Percentiles rank a stretch among this genome's conserved stretches.
Evolutionary conservation across 2,888 invertebrate genomes (phyloP).

Genomic region (Acanthosepion esculentum): DNA sequence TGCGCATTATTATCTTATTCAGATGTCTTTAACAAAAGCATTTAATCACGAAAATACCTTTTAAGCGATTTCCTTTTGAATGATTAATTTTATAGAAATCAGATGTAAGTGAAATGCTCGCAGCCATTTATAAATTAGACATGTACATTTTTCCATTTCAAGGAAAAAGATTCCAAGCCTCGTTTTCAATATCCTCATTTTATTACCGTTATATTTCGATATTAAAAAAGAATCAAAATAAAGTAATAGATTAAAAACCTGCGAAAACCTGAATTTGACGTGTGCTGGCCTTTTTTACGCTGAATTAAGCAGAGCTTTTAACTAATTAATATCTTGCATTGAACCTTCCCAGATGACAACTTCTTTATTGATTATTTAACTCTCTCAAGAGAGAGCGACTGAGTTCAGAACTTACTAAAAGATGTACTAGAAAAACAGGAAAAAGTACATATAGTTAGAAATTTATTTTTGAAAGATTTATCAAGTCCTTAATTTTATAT

Average conservation of each 20-base stretch:
- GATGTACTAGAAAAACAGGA: background rate
- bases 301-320: constrained; percentile 21
- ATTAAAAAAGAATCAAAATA: background rate
- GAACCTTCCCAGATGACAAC: background rate
- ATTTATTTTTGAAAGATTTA: too few relatives aligned
- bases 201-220: background rate
- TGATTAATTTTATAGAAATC: background rate
- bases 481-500: too few relatives aligned
- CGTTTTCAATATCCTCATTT: background rate
- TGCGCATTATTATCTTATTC: background rate
- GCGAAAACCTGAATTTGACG: background rate
- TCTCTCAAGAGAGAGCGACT: background rate
- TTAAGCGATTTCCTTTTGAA: background rate
- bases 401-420: background rate
- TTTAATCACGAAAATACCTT: background rate
- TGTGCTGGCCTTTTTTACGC: background rate
- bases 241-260: background rate
- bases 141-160: background rate
- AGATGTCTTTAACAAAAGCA: background rate
- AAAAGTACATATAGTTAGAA: too few relatives aligned
- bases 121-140: background rate
- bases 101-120: background rate
- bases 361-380: background rate
- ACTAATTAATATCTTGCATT: background rate
- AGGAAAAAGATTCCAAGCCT: background rate